Conservation (phyloP, 2,113 vertebrate species). For the Lampris megalopsis region DNA sequence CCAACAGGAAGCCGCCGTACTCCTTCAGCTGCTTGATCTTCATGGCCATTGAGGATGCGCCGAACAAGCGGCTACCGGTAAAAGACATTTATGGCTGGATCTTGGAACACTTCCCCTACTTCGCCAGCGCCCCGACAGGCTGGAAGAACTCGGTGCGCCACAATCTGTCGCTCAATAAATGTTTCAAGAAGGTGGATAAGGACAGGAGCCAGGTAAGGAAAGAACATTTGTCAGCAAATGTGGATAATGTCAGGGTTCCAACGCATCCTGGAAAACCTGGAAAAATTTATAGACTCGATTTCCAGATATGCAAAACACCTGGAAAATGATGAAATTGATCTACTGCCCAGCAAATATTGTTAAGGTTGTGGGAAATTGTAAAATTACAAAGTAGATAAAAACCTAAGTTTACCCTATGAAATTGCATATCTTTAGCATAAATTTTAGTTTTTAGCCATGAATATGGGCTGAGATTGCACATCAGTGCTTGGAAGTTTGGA, state of each 20-base stretch:
- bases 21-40: slow-evolving; percentile 99
- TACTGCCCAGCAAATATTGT: no score
- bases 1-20: slow-evolving; percentile 96
- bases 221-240: not conserved
- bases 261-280: no score
- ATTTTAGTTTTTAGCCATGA: no score
- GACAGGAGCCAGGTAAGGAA: slow-evolving; percentile 95
- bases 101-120: slow-evolving; percentile 98
- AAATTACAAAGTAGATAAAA: no score
- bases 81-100: slow-evolving; percentile 99
- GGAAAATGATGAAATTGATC: no score
- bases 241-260: not conserved
- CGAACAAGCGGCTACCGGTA: slow-evolving; percentile 94
- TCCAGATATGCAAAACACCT: no score
- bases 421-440: no score
- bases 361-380: no score
- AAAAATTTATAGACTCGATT: no score
- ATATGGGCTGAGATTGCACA: no score
- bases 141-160: slow-evolving; percentile 99
- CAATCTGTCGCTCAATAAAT: slow-evolving; percentile 98
- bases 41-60: slow-evolving; percentile 98
- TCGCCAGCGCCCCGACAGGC: slow-evolving; percentile 95
- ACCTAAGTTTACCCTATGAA: no score
- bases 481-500: no score
- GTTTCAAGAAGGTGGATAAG: slow-evolving; percentile 99